Base-by-base conservation (phyloP, 2,113 vertebrate species). In the Dasypus novemcinctus region DNA sequence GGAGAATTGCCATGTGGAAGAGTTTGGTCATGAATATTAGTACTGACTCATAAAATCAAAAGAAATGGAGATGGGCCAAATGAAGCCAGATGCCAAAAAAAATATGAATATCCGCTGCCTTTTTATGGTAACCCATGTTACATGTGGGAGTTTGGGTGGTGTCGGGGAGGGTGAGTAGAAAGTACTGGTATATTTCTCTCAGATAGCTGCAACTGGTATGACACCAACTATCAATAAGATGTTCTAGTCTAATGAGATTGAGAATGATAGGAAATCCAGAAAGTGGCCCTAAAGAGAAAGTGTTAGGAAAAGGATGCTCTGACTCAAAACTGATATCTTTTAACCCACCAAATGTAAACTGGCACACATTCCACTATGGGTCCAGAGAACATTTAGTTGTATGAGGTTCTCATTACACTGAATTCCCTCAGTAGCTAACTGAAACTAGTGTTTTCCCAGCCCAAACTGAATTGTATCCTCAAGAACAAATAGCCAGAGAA, bases 381-480 rank as follows among this genome's bases (percentile, higher is more conserved):
- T 52, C 20, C 29, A 52, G 54, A 52, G 25, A 72, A 54, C 27
- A 49, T 23, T 38, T 68, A 68, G 13, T 81, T 64, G 27, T 33
- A 1, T 57, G 7, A 33, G 17, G 31, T 29, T 41, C 54, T 66
- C 11, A 18, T 59, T 71, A 36, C 11, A 12, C 10, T 52, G 20
- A 31, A 76, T 76, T 43, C 5, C 25, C 78, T 64, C 23, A 11
- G 0, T 10, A 76, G 21, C 31, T 57, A 59, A 80, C 63, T 87
- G 29, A 90, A 52, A 15, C 7, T 87, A 27, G 38, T 79, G 29
- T 64, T 94, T 74, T 92, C 71, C 38, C 81, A 59, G 61, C 33
- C 23, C 31, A 29, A 0, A 33, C 36, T 66, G 71, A 78, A 15
- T 43, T 17, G 0, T 76, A 11, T 20, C 80, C 27, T 83, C 20